Evolutionary conservation across 2,113 vertebrate species (phyloP), one percentile per base, ranked within the genome.

Genomic region (Lepisosteus oculatus): DNA sequence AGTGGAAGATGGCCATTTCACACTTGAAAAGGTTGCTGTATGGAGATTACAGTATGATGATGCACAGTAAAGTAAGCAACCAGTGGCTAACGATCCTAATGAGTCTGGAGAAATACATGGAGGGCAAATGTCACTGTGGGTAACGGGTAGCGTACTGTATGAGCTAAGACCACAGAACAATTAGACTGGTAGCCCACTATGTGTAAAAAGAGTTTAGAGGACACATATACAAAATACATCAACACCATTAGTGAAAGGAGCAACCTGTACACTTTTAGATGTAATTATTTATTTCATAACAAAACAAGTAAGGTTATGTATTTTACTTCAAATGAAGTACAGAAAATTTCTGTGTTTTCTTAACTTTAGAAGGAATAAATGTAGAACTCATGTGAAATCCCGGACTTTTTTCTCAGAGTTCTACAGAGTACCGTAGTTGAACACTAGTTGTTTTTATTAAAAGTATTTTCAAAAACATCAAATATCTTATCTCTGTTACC

Each of bases 1-100:
- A 64, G 62, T 42, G 62, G 5, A 41, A 29, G 62, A 64, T 29
- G 62, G 62, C 42, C 62, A 64, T 64, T 59, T 64, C 62, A 43
- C 62, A 64, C 42, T 64, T 41, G 41, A 8, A 64, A 43, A 6
- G 62, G 42, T 64, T 64, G 12, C 17, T 13, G 62, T 15, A 59
- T 13, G 12, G 3, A n/a, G 56, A 59, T 13, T 13, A n/a, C n/a
- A n/a, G n/a, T n/a, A 12, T 59, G n/a, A 12, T 51, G 5, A 51
- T 51, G 47, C 8, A 9, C 47, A 51, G 47, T 5, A 5, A 6
- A 29, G 9, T 51, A 51, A 51, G 47, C 47, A 6, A 51, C 47
- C 47, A 51, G 12, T 11, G 56, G 11, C 11, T 59, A 59, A 12
- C n/a, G 56, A 59, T 59, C 56, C 13, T 6, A 59, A 59, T 59